These are phyloP conservation scores for Hoplostethus atlanticus DNA, from an alignment of 2,797 vertebrate genomes.

Conservation along the genomic window DNA sequence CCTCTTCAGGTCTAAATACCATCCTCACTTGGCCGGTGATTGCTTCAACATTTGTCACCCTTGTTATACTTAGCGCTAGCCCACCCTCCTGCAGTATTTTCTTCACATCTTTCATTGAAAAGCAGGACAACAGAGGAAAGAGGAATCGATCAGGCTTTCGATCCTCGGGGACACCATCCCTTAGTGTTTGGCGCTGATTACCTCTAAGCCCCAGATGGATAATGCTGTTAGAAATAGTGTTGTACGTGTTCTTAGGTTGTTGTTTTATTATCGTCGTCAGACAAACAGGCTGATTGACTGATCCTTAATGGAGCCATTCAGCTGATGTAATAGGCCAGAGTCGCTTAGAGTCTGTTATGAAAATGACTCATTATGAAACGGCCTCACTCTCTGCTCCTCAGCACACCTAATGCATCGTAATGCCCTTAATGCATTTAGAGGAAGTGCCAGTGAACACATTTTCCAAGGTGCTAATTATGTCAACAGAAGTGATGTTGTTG, in stretches of 20 bases:
- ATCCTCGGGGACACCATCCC: constrained; percentile 26
- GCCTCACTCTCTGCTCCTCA: constrained; percentile 49
- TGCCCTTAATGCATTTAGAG: constrained; percentile 45
- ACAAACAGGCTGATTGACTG: constrained; percentile 59
- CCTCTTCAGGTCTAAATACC: not conserved
- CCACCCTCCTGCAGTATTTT: constrained; percentile 10
- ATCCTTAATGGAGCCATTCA: constrained; percentile 67
- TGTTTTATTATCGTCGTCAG: constrained; percentile 46
- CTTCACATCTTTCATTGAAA: constrained; percentile 26
- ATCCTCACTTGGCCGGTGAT: constrained; percentile 26
- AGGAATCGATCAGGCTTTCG: constrained; percentile 32
- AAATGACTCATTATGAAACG: constrained; percentile 62
- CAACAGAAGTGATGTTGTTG: constrained; percentile 43
- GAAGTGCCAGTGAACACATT: constrained; percentile 43
- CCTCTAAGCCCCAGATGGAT: constrained; percentile 34
- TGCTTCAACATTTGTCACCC: not conserved
- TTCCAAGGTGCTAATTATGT: constrained; percentile 45
- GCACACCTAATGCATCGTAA: constrained; percentile 59
- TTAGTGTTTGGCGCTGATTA: constrained; percentile 35
- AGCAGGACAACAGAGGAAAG: not conserved
- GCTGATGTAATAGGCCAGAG: constrained; percentile 55
- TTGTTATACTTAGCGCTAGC: not conserved
- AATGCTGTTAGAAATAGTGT: constrained; percentile 32
- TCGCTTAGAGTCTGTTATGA: constrained; percentile 58
- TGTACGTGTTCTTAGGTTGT: constrained; percentile 43